Conservation (phyloP, 2,113 vertebrate genomes). For the Gymnorhina tibicen region DNA sequence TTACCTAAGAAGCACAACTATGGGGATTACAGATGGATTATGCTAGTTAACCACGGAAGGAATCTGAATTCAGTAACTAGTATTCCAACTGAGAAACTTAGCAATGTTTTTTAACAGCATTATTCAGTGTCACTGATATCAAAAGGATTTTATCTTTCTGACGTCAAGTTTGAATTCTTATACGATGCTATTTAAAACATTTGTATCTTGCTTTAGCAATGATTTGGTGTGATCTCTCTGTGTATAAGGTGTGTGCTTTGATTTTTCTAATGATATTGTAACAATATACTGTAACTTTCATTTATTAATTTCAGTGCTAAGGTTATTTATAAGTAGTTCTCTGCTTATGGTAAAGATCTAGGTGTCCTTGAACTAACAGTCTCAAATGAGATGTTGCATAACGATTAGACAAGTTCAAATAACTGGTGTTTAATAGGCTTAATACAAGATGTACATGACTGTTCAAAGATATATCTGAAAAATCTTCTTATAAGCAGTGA, state of each 20-base stretch:
- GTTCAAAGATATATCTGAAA: not conserved
- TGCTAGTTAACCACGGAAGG: not conserved
- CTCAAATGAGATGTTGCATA: not conserved
- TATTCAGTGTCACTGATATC: not conserved
- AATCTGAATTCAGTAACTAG: not conserved
- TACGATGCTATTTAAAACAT: conserved; percentile 10
- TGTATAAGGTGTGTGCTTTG: conserved; percentile 14
- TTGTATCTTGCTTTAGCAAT: conserved; percentile 38
- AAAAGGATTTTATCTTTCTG: conserved; percentile 45
- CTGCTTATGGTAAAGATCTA: conserved; percentile 6
- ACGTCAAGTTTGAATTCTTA: conserved; percentile 36
- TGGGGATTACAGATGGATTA: conserved; percentile 15
- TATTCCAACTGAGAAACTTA: not conserved
- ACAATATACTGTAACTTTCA: conserved; percentile 4
- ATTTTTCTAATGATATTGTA: conserved; percentile 46
- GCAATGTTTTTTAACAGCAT: not conserved
- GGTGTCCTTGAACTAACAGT: not conserved
- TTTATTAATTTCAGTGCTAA: conserved; percentile 27
- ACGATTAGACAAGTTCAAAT: not conserved
- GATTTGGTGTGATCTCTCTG: not conserved
- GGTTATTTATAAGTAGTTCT: conserved; percentile 14
- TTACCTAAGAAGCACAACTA: conserved; percentile 89
- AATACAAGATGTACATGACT: not conserved
- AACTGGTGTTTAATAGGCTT: not conserved
- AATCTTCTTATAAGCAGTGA: not conserved